phyloP scores from a whole-genome alignment of 2,113 vertebrate species.

The Phyllopteryx taeniolatus region DNA sequence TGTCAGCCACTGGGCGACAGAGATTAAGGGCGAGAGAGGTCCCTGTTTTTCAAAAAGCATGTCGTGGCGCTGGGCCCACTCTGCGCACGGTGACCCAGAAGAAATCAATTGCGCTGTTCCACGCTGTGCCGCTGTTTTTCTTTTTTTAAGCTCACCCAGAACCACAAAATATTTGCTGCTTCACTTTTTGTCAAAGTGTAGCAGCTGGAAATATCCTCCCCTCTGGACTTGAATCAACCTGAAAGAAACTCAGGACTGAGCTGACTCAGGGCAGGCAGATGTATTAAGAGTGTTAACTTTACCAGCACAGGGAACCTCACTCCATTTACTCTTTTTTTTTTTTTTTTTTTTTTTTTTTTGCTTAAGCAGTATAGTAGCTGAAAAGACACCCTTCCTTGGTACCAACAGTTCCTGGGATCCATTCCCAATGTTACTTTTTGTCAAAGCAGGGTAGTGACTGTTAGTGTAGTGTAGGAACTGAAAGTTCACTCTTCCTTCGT shows the following conservation, averaged over 20 bases:
- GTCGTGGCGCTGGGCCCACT: neutral
- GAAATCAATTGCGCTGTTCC: constrained; percentile 34
- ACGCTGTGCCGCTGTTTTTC: constrained; percentile 5
- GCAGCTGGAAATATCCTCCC: neutral
- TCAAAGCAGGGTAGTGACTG: too few relatives aligned
- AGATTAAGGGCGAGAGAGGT: constrained; percentile 29
- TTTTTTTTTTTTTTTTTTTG: too few relatives aligned
- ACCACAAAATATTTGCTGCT: neutral
- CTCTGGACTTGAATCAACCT: neutral
- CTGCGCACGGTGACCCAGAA: constrained; percentile 10
- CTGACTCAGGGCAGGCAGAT: neutral
- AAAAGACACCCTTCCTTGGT: too few relatives aligned
- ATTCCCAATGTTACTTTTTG: too few relatives aligned
- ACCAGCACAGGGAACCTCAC: too few relatives aligned
- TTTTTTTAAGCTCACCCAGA: neutral
- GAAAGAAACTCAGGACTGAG: neutral
- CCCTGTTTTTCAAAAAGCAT: constrained; percentile 13
- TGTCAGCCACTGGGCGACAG: constrained; percentile 51
- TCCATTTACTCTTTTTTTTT: too few relatives aligned
- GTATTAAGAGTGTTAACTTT: neutral
- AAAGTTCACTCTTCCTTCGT: too few relatives aligned
- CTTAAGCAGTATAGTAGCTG: neutral
- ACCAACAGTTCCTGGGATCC: too few relatives aligned
- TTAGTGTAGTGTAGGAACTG: too few relatives aligned
- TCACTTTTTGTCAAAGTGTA: neutral